These are phyloP conservation scores for Tiliacea aurago DNA, from an alignment of 2,888 invertebrate genomes.

Conservation along the genomic window DNA sequence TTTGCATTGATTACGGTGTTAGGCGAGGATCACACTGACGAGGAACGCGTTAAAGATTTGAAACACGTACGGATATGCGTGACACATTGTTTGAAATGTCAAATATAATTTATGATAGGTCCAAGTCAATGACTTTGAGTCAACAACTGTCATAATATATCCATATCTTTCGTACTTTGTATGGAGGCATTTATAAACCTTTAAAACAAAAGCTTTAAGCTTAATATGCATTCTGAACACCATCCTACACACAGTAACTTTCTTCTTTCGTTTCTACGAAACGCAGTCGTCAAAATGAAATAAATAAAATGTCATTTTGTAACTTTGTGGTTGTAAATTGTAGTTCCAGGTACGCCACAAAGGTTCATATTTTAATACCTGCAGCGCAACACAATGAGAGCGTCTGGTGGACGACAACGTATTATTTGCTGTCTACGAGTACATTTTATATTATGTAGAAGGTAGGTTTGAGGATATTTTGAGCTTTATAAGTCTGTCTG, in stretches of 20 bases:
- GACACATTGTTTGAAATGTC: conserved; percentile 55
- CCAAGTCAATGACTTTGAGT: conserved; percentile 40
- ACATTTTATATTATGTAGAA: conserved; percentile 21
- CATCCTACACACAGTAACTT: neutral
- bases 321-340: conserved; percentile 29
- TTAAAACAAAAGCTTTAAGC: neutral
- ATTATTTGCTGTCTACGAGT: conserved; percentile 37
- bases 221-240: too few relatives aligned
- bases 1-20: conserved; percentile 66
- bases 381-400: conserved; percentile 47
- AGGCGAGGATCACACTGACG: conserved; percentile 52
- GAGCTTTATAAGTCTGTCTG: neutral
- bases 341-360: conserved; percentile 47
- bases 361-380: conserved; percentile 57
- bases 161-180: neutral
- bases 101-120: conserved; percentile 47
- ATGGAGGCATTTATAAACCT: neutral
- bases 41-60: conserved; percentile 31
- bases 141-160: conserved; percentile 1
- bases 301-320: conserved; percentile 32
- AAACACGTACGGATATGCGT: conserved; percentile 50
- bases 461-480: neutral
- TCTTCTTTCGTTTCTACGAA: conserved; percentile 17
- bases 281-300: conserved; percentile 15
- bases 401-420: conserved; percentile 20